Conservation (phyloP, 2,888 invertebrate genomes). For the Cerceris rybyensis region DNA sequence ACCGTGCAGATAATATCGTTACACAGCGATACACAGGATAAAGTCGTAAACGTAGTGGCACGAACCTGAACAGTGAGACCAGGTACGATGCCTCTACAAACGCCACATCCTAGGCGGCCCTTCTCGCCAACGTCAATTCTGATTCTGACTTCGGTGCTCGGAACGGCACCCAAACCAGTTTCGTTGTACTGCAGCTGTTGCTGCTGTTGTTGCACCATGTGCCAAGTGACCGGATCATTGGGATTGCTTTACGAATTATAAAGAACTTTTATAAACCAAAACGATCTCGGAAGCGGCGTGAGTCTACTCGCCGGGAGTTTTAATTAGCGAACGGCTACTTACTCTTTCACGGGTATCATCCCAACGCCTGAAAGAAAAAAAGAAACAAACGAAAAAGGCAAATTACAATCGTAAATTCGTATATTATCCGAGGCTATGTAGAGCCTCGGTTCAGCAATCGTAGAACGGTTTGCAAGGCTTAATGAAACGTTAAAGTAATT, state of each 20-base stretch:
- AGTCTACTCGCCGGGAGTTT: conserved; percentile 24
- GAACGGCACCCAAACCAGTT: conserved; percentile 84
- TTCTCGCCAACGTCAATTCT: conserved; percentile 91
- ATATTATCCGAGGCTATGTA: no score
- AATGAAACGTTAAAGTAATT: conserved; percentile 80
- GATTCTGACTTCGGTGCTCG: conserved; percentile 87
- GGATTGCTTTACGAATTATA: conserved; percentile 84
- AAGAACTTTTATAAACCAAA: conserved; percentile 52
- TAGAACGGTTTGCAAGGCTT: background rate
- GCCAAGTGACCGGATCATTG: conserved; percentile 92
- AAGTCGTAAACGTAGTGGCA: conserved; percentile 9
- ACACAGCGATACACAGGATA: no score
- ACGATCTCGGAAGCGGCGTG: background rate
- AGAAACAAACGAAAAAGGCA: background rate
- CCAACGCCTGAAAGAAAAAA: conserved; percentile 90
- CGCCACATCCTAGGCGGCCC: conserved; percentile 92
- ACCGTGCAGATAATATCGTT: no score
- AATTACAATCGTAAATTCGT: background rate
- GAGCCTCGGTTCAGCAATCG: no score
- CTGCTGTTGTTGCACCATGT: conserved; percentile 87
- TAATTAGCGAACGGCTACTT: conserved; percentile 81
- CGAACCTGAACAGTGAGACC: conserved; percentile 79
- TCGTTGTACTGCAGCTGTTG: conserved; percentile 78
- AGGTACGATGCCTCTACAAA: conserved; percentile 78
- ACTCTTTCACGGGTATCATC: conserved; percentile 97